These are phyloP conservation scores for Tachyglossus aculeatus DNA, from an alignment of 2,797 vertebrate genomes.

Conservation along the genomic window DNA sequence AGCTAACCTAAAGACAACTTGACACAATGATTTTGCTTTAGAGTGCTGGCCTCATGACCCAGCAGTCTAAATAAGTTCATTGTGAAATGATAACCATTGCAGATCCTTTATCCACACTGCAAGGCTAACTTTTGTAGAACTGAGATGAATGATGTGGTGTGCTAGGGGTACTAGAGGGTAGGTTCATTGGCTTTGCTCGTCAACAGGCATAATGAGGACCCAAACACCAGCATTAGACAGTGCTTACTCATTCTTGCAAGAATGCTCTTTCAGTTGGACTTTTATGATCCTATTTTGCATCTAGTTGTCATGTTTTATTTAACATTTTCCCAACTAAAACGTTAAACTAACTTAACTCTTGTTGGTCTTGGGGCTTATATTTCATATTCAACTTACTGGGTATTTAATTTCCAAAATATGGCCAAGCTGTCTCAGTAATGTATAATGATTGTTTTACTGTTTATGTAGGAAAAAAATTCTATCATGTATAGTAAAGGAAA, in stretches of 20 bases:
- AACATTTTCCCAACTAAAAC: constrained; percentile 42
- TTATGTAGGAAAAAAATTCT: background rate
- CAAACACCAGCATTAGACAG: background rate
- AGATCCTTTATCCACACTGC: background rate
- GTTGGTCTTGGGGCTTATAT: constrained; percentile 33
- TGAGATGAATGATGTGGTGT: fast-evolving
- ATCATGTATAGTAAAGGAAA: no score
- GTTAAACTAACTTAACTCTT: constrained; percentile 42
- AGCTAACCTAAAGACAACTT: background rate
- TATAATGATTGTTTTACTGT: fast-evolving
- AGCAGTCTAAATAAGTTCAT: background rate
- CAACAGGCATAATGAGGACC: background rate
- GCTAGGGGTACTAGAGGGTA: background rate
- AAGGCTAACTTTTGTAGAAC: background rate
- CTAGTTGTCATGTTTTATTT: constrained; percentile 44
- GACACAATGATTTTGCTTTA: background rate
- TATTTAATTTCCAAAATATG: background rate
- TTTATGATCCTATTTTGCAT: constrained; percentile 20
- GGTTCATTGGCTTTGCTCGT: background rate
- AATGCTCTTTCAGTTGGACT: constrained; percentile 42
- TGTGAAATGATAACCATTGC: background rate
- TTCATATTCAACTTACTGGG: constrained; percentile 31
- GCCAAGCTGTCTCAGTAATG: background rate
- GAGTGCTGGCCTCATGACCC: background rate
- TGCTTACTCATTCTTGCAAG: background rate